These are phyloP conservation scores for Percopsis transmontana DNA, from an alignment of 2,113 vertebrate species.

Conservation along the genomic window DNA sequence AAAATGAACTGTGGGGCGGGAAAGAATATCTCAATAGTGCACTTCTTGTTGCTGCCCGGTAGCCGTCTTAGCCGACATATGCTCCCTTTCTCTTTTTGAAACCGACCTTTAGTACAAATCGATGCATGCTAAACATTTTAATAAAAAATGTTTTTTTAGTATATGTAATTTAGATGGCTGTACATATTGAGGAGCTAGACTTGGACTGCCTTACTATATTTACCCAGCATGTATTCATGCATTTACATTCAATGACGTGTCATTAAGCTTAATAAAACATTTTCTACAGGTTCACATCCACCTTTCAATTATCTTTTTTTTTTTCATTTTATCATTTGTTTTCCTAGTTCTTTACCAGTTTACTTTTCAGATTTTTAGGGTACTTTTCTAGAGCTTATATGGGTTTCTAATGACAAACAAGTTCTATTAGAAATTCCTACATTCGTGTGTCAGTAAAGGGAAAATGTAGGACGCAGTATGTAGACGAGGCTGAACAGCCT, in stretches of 20 bases:
- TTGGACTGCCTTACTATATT: not conserved
- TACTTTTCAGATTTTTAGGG: not conserved
- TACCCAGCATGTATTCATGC: slow-evolving; percentile 11
- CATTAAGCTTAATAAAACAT: slow-evolving; percentile 11
- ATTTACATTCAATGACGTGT: slow-evolving; percentile 11
- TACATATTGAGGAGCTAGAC: not conserved
- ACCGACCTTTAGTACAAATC: not conserved
- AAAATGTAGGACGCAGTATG: slow-evolving; percentile 58
- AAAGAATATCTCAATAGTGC: slow-evolving; percentile 74
- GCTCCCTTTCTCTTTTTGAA: slow-evolving; percentile 4
- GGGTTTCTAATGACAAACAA: not conserved
- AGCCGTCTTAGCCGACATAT: slow-evolving; percentile 23
- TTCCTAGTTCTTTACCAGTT: not conserved
- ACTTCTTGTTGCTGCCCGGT: slow-evolving; percentile 62
- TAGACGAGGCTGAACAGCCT: slow-evolving; percentile 65
- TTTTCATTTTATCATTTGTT: too few species aligned
- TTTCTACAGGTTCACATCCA: not conserved
- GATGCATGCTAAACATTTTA: not conserved
- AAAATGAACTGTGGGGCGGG: slow-evolving; percentile 75
- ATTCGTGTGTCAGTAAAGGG: not conserved
- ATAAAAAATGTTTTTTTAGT: not conserved
- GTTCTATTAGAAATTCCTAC: slow-evolving; percentile 17
- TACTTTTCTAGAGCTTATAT: not conserved
- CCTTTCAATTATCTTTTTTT: not conserved
- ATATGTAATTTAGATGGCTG: not conserved